phyloP scores from a whole-genome alignment of 2,888 invertebrate genomes.

The Steinernema scapterisci region DNA sequence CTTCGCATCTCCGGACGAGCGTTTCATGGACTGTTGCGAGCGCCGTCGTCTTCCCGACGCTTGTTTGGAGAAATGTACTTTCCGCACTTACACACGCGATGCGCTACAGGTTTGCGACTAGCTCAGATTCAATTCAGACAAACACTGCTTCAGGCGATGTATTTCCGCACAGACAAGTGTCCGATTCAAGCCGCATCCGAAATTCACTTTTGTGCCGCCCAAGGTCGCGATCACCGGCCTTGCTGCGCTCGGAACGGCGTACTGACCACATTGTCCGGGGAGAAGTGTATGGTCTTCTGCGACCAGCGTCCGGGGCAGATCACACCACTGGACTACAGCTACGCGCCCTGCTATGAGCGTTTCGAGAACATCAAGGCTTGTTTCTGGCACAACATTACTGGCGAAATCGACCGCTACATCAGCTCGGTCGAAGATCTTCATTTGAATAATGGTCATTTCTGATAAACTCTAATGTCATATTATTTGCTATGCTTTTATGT shows the following conservation, averaged over 20 bases:
- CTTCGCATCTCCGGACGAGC: conserved; percentile 57
- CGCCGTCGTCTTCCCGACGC: conserved; percentile 63
- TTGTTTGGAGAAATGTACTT: conserved; percentile 62
- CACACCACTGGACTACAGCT: conserved; percentile 50
- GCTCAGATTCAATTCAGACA: neutral
- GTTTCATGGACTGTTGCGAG: conserved; percentile 65
- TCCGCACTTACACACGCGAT: conserved; percentile 59
- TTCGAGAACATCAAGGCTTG: conserved; percentile 53
- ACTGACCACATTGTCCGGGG: conserved; percentile 45
- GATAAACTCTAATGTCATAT: neutral
- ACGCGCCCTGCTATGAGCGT: conserved; percentile 46
- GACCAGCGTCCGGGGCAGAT: conserved; percentile 52
- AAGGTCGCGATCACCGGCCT: conserved; percentile 46
- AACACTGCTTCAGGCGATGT: conserved; percentile 56
- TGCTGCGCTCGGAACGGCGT: conserved; percentile 54
- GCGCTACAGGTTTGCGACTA: conserved; percentile 52
- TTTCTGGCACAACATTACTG: conserved; percentile 35
- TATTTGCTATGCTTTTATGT: no score
- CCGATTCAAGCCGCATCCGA: conserved; percentile 66
- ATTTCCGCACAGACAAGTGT: conserved; percentile 64
- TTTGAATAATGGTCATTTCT: neutral
- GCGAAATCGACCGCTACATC: conserved; percentile 2
- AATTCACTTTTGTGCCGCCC: conserved; percentile 58
- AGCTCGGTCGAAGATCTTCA: neutral
- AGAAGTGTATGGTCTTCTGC: conserved; percentile 50